Evolutionary conservation across 2,797 vertebrate species (phyloP), one percentile per base, ranked within the genome.

Genomic region (Trachurus trachurus): DNA sequence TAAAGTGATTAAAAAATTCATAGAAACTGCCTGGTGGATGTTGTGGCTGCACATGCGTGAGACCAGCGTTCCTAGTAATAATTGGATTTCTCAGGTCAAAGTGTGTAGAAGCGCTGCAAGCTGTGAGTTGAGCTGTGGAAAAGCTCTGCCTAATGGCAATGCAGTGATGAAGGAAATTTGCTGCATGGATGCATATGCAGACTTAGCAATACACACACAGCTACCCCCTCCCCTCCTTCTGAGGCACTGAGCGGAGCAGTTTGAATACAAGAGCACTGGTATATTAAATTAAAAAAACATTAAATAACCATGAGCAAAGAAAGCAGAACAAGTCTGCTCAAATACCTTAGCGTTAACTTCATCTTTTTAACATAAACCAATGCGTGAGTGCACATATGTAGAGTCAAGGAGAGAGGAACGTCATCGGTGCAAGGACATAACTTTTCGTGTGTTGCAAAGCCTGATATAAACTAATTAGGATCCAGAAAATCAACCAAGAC

Each of bases 101-200:
- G 59, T 64, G 76, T 71, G 70, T 19, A 65, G 50, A 29, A 72
- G 49, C 67, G 60, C n/a, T 19, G 34, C 17, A 37, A 74, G 67
- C 78, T 75, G 70, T 66, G 78, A 57, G 58, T 57, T 54, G 70
- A 80, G 58, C 66, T 85, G 80, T 77, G 61, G 64, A 82, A 83
- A 76, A 77, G 68, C 69, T 71, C 52, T 78, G 68, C 53, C 76
- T 83, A 21, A 75, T 44, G 53, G 76, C 54, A 17, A 52, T 64
- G 58, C 63, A 78, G 66, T 16, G 72, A 73, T 81, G 73, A 82
- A 45, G 61, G 60, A 67, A 69, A 82, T 87, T 47, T 87, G 29
- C 71, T 81, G 86, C 84, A 80, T 86, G 80, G 75, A 67, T 67
- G 71, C 71, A 72, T 62, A 64, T 68, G 69, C 66, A 77, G 71